phyloP scores from a whole-genome alignment of 2,888 invertebrate genomes.

The Acleris holmiana region DNA sequence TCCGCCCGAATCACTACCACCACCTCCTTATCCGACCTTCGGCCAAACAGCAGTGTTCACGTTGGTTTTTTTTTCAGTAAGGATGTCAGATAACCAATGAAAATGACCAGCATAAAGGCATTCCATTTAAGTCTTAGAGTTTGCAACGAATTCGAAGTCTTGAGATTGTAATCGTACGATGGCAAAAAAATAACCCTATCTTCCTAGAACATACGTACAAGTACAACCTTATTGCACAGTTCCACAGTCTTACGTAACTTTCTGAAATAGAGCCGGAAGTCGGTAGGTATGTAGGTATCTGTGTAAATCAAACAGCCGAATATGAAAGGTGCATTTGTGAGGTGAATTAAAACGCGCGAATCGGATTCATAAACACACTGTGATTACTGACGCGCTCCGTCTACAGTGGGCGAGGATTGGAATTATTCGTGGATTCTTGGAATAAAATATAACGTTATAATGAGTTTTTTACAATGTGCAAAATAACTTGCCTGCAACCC shows the following conservation, averaged over 20 bases:
- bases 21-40: too few species aligned
- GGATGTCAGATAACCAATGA: too few species aligned
- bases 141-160: too few species aligned
- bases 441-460: too few species aligned
- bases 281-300: conserved; percentile 33
- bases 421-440: background rate
- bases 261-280: conserved; percentile 35
- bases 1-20: too few species aligned
- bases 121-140: too few species aligned
- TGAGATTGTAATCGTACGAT: too few species aligned
- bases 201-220: background rate
- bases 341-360: conserved; percentile 49
- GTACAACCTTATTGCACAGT: conserved; percentile 2
- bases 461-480: too few species aligned
- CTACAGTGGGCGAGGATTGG: conserved; percentile 12
- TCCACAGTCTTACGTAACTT: conserved; percentile 8
- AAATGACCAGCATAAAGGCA: too few species aligned
- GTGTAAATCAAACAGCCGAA: conserved; percentile 39
- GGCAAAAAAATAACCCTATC: background rate
- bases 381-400: conserved; percentile 21
- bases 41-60: too few species aligned
- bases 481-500: too few species aligned
- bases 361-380: conserved; percentile 44
- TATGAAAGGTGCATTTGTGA: conserved; percentile 51
- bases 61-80: too few species aligned